Evolutionary conservation across 1,140 invertebrate species (phyloP).

Genomic region (Cydia pomonella): DNA sequence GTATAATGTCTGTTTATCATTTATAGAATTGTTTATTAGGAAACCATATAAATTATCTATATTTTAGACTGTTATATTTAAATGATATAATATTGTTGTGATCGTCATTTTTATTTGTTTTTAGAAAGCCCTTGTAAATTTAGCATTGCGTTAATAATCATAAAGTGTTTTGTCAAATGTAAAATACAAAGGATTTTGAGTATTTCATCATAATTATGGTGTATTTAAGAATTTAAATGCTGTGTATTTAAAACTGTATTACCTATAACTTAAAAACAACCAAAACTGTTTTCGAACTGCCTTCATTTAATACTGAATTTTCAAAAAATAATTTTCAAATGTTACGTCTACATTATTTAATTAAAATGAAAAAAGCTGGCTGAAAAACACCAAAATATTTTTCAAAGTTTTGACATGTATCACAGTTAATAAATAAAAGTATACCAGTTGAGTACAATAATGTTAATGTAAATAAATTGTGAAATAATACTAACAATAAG

Average conservation of each 20-base stretch:
- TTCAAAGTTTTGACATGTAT: constrained; percentile 53
- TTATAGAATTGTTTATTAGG: constrained; percentile 12
- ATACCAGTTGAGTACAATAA: constrained; percentile 78
- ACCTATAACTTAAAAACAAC: background rate
- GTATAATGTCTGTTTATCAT: constrained; percentile 10
- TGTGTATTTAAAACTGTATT: background rate
- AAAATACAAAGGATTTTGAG: background rate
- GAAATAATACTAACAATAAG: constrained; percentile 63
- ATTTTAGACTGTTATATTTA: constrained; percentile 25
- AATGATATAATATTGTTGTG: constrained; percentile 41
- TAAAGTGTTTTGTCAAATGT: constrained; percentile 3
- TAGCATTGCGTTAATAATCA: background rate
- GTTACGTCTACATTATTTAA: too few relatives aligned
- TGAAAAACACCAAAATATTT: constrained; percentile 40
- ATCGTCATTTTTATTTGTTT: constrained; percentile 3
- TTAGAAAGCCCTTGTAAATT: background rate
- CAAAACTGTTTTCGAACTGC: constrained; percentile 22
- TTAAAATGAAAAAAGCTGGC: background rate
- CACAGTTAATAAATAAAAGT: constrained; percentile 57
- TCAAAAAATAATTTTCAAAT: background rate
- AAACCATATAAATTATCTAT: background rate
- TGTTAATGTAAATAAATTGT: constrained; percentile 71
- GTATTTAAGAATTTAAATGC: background rate
- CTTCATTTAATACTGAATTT: background rate
- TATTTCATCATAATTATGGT: background rate